Evolutionary conservation across 2,113 vertebrate species (phyloP).

Genomic region (Ictidomys tridecemlineatus): DNA sequence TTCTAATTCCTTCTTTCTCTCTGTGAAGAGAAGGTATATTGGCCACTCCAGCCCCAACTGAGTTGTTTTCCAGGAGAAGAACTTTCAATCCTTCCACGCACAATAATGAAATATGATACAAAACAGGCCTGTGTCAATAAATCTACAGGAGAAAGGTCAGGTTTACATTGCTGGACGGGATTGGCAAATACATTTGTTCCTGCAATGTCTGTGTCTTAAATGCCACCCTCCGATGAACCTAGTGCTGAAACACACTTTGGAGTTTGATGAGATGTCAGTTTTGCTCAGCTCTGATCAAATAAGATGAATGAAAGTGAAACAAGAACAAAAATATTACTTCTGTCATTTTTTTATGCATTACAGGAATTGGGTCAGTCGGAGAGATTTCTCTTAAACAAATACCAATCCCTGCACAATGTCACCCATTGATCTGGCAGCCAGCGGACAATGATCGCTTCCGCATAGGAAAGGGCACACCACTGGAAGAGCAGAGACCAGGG

Average conservation of each 20-base stretch:
- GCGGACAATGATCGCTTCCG: conserved; percentile 69
- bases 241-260: conserved; percentile 86
- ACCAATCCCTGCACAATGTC: conserved; percentile 86
- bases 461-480: conserved; percentile 68
- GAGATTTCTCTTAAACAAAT: conserved; percentile 89
- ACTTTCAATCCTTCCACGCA: conserved; percentile 77
- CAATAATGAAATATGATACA: conserved; percentile 88
- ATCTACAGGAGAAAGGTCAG: conserved; percentile 91
- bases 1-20: conserved; percentile 47
- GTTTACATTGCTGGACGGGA: conserved; percentile 86
- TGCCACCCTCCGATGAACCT: conserved; percentile 89
- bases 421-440: conserved; percentile 84
- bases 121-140: conserved; percentile 87
- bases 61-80: conserved; percentile 80
- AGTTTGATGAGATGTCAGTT: conserved; percentile 92
- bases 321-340: conserved; percentile 89
- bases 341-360: conserved; percentile 87
- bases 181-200: conserved; percentile 90
- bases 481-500: conserved; percentile 29
- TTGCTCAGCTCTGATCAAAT: conserved; percentile 91
- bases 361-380: conserved; percentile 87
- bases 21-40: conserved; percentile 42
- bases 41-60: conserved; percentile 65
- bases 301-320: conserved; percentile 91
- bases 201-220: conserved; percentile 90